Conservation (phyloP, 2,113 vertebrate genomes). For the Pomatostomus ruficeps region DNA sequence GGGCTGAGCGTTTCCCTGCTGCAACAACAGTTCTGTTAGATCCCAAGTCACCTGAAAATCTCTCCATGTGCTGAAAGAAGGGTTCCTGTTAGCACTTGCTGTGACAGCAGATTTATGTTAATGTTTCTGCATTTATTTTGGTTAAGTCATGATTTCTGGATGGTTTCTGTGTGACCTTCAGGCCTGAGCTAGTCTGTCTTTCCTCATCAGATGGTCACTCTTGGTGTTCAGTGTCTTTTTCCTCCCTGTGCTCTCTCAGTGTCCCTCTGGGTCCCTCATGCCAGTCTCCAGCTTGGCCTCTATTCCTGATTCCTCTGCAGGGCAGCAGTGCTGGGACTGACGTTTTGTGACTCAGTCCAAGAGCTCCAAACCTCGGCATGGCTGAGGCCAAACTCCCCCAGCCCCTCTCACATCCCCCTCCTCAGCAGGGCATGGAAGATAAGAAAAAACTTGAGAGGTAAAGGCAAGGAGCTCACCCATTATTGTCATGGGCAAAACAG, state of each 20-base stretch:
- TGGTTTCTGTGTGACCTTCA: neutral
- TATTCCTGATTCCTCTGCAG: neutral
- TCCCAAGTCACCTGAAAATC: neutral
- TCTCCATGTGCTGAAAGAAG: neutral
- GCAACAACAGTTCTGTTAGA: neutral
- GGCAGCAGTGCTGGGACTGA: neutral
- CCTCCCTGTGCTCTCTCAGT: neutral
- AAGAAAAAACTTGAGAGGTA: neutral
- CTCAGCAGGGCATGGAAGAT: neutral
- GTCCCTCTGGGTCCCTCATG: neutral
- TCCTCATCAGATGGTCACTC: conserved; percentile 13
- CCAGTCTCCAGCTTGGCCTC: neutral
- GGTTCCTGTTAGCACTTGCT: neutral
- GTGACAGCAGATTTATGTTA: neutral
- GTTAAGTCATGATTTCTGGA: neutral
- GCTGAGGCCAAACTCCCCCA: neutral
- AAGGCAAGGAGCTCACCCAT: neutral
- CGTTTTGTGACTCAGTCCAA: conserved; percentile 2
- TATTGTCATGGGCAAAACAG: neutral
- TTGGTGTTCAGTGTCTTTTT: neutral
- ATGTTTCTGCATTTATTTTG: neutral
- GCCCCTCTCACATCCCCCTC: neutral
- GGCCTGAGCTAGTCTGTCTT: neutral
- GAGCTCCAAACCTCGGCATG: neutral
- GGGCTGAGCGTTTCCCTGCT: neutral